Percentiles rank a stretch among this genome's conserved stretches.
Conservation (phyloP, 2,797 vertebrate genomes). For the Anisognathus igniventris region DNA sequence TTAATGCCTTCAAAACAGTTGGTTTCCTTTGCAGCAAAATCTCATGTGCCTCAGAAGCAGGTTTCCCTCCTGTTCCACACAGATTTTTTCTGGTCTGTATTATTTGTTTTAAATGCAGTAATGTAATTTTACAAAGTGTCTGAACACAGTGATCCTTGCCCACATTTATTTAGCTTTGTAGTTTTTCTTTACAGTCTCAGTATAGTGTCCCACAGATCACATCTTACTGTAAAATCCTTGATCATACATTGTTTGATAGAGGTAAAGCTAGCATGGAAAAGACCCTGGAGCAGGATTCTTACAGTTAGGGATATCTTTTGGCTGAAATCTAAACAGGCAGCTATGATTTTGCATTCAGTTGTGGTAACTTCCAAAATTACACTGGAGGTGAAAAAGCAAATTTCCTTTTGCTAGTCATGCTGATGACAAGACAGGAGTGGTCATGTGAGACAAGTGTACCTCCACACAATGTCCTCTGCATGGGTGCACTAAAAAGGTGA, state of each 20-base stretch:
- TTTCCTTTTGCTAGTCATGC: not conserved
- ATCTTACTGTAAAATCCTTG: not conserved
- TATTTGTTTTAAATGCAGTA: not conserved
- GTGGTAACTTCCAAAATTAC: not conserved
- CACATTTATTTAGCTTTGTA: not conserved
- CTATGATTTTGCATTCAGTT: not conserved
- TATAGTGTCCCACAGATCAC: not conserved
- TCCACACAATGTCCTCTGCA: not conserved
- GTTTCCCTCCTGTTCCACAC: accelerated
- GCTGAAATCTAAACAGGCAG: not conserved
- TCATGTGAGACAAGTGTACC: not conserved
- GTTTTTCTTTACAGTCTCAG: not conserved
- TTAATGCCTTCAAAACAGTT: not conserved
- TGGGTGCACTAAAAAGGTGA: not conserved
- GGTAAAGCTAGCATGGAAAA: not conserved
- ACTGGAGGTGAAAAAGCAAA: not conserved
- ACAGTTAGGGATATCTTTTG: not conserved
- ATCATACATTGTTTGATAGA: not conserved
- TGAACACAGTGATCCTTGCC: not conserved
- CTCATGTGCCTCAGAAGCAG: not conserved
- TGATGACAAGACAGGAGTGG: not conserved
- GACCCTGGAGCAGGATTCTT: not conserved
- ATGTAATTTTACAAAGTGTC: not conserved
- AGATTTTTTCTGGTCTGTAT: not conserved
- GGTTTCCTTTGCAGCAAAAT: not conserved